These are phyloP conservation scores for Anhinga anhinga DNA, from an alignment of 2,113 vertebrate species.

Conservation along the genomic window DNA sequence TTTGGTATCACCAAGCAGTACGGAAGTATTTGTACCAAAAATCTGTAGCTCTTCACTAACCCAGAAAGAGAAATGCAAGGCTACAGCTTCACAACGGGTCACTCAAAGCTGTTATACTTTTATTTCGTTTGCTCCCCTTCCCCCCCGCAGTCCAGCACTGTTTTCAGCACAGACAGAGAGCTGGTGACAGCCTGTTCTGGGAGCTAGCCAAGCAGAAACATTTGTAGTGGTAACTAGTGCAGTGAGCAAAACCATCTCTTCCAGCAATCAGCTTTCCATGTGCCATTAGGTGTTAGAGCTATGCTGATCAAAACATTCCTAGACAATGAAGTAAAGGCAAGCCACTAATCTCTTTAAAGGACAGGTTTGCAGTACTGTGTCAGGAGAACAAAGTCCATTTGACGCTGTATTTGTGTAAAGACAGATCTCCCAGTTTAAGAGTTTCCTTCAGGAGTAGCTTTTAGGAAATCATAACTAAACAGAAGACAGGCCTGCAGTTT, in stretches of 20 bases:
- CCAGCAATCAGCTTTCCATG: background rate
- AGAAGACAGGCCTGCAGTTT: background rate
- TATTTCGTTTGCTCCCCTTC: background rate
- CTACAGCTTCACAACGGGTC: background rate
- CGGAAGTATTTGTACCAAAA: background rate
- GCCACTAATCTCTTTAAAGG: background rate
- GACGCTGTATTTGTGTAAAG: background rate
- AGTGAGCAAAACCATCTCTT: background rate
- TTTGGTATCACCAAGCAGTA: background rate
- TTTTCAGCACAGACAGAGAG: background rate
- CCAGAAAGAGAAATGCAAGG: background rate
- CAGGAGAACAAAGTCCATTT: background rate
- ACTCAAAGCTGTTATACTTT: background rate
- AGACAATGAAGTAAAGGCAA: conserved; percentile 8
- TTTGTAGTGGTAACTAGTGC: background rate
- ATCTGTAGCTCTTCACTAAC: background rate
- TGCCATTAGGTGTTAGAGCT: background rate
- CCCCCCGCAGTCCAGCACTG: background rate
- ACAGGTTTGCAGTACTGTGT: background rate
- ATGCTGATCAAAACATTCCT: conserved; percentile 30
- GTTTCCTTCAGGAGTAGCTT: background rate
- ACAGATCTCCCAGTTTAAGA: background rate
- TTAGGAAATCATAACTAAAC: background rate
- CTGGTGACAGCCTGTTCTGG: background rate
- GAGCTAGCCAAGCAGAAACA: background rate